These are phyloP conservation scores for Leucoraja erinaceus DNA, from an alignment of 2,113 vertebrate genomes.

Conservation along the genomic window DNA sequence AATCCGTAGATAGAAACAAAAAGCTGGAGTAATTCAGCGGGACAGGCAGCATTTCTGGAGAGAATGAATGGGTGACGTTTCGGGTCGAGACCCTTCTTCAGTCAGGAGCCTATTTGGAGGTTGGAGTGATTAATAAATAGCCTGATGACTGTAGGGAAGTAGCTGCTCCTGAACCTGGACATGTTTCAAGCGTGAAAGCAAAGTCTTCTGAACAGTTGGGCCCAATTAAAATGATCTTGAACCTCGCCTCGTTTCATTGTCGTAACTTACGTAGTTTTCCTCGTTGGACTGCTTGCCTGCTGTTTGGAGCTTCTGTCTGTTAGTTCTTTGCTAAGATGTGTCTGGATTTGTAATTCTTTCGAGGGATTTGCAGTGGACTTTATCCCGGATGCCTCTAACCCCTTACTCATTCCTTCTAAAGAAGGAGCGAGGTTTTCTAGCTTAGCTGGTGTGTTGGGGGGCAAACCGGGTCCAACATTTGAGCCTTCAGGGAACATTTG, in stretches of 20 bases:
- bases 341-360: neutral
- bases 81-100: too few species aligned
- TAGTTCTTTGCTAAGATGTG: neutral
- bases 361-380: neutral
- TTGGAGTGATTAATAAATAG: too few species aligned
- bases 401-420: neutral
- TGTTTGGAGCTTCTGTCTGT: neutral
- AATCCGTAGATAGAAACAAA: too few species aligned
- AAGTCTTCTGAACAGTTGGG: neutral
- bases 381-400: neutral
- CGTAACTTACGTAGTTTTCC: neutral
- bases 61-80: too few species aligned
- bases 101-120: too few species aligned
- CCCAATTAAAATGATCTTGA: neutral
- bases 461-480: neutral
- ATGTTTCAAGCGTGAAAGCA: neutral
- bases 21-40: too few species aligned
- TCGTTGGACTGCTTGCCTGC: neutral
- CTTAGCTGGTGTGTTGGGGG: neutral
- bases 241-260: neutral
- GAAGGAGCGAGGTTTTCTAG: neutral
- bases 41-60: too few species aligned
- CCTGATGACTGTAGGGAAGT: too few species aligned
- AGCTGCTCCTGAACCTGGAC: too few species aligned
- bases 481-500: neutral